Base-by-base conservation (phyloP, 2,113 vertebrate genomes). In the Chroicocephalus ridibundus region DNA sequence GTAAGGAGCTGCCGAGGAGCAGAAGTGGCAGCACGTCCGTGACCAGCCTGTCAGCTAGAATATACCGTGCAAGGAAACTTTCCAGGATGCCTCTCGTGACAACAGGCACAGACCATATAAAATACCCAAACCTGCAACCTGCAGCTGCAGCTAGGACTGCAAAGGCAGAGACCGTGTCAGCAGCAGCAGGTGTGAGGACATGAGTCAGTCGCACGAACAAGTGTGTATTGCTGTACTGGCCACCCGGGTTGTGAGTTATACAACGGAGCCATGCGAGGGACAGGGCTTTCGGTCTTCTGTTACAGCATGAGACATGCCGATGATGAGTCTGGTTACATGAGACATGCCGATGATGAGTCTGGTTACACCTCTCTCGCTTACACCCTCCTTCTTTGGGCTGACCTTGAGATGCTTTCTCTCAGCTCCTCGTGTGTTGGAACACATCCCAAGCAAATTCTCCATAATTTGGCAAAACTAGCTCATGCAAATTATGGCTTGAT, bases 371-470 rank as follows among this genome's bases (percentile, higher is more conserved):
- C 77, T 82, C 46, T 88, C 17, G 5, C 51, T 95, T 55, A 81
- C 54, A 82, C n/a, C 66, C 70, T 93, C 76, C 91, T 94, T 36
- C 76, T 84, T 25, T 65, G 20, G 22, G 38, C 55, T 91, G 91
- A 94, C 94, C 96, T 77, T 94, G 94, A 96, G 74, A 80, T 47
- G 40, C 14, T 72, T 95, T 66, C 89, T 95, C n/a, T 96, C 93
- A 91, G 1, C 70, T 95, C 75, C 81, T 89, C 31, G 1, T 71
- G 75, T 85, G 49, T 83, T 95, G 93, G 89, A 96, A 92, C 16
- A 58, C 16, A 32, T 92, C 82, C 93, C 75, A 55, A 74, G 46
- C 6, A 95, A 91, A 95, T 95, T 82, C 81, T 95, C 55, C 38
- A 88, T 75, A 77, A 88, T 93, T 0, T 93, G 87, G 84, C 82